A percentile compares a stretch with the other conserved stretches of the same genome.
Evolutionary conservation across 2,113 vertebrate species (phyloP).

Genomic region (Thalassarche chlororhynchos): DNA sequence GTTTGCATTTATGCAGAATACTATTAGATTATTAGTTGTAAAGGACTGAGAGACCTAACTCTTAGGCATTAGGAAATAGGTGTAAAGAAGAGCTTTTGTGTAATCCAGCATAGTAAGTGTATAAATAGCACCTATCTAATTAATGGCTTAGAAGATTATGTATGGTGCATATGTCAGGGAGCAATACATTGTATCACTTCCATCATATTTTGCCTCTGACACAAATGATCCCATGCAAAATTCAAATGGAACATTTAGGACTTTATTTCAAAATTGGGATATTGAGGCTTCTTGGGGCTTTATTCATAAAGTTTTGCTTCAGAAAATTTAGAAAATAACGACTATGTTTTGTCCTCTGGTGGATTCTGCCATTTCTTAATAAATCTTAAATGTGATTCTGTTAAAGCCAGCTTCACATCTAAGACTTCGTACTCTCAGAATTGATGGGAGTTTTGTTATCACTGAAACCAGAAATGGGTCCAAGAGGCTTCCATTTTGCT

Average conservation of each 20-base stretch:
- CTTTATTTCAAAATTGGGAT: not conserved
- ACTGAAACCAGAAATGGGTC: not conserved
- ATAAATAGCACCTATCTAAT: constrained; percentile 37
- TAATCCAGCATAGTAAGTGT: constrained; percentile 8
- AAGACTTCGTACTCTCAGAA: not conserved
- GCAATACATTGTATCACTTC: not conserved
- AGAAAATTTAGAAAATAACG: not conserved
- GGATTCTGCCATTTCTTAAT: not conserved
- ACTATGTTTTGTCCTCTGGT: not conserved
- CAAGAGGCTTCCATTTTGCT: not conserved
- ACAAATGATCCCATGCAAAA: not conserved
- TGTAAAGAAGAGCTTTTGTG: constrained; percentile 10
- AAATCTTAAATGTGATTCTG: not conserved
- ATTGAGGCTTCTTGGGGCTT: not conserved
- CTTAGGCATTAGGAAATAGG: not conserved
- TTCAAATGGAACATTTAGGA: not conserved
- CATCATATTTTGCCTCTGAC: not conserved
- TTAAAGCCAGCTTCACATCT: not conserved
- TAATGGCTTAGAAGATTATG: constrained; percentile 8
- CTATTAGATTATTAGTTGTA: not conserved
- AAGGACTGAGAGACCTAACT: not conserved
- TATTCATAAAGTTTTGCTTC: not conserved
- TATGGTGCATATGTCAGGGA: not conserved
- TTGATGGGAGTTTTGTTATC: not conserved
- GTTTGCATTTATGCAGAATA: not conserved